Conservation (phyloP, 2,113 vertebrate genomes). For the Barnardius zonarius region DNA sequence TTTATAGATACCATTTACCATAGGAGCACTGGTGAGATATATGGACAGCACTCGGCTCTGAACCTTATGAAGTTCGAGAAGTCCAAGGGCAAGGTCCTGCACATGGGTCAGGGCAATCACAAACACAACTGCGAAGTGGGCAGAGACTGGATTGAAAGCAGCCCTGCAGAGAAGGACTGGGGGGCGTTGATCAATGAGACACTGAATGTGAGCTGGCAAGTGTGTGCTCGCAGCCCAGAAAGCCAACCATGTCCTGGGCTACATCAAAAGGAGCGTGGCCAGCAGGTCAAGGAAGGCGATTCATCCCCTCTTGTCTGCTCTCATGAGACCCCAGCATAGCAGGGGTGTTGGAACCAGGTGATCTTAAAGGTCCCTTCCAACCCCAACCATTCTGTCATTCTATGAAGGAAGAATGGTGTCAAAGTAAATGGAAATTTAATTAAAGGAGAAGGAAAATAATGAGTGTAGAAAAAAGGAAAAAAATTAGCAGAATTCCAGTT, state of each 20-base stretch:
- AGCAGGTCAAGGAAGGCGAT: neutral
- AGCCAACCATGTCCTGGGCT: rapidly evolving
- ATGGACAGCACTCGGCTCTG: neutral
- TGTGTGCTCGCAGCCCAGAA: neutral
- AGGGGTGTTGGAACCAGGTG: neutral
- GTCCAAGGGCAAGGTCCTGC: neutral
- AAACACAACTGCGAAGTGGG: neutral
- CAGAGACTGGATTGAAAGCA: neutral
- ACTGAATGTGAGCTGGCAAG: neutral
- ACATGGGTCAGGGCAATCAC: neutral
- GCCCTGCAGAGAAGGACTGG: neutral
- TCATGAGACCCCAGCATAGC: neutral
- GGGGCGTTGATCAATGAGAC: neutral
- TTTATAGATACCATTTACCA: neutral
- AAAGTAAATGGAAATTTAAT: conserved; percentile 6
- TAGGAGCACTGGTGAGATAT: neutral
- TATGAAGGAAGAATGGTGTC: neutral
- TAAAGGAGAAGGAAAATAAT: neutral
- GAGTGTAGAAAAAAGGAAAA: neutral
- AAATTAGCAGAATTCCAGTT: neutral
- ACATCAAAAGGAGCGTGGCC: neutral
- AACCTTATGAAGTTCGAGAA: neutral
- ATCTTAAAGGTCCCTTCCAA: neutral
- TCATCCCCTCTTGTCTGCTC: neutral
- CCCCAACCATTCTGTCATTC: neutral